These are phyloP conservation scores for Hycleus cichorii DNA, from an alignment of 1,140 invertebrate species.

Conservation along the genomic window DNA sequence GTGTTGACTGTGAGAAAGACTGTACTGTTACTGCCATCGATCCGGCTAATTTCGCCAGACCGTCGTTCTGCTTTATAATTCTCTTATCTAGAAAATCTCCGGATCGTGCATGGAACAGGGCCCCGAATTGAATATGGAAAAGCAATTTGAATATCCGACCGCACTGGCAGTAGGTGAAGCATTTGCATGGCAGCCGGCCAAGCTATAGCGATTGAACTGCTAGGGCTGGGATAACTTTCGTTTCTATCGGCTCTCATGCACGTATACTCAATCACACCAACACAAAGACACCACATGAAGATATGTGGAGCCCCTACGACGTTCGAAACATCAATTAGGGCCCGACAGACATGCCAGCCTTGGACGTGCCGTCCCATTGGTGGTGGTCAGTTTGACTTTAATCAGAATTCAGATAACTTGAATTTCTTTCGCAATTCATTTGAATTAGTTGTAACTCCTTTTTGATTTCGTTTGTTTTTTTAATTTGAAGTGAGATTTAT, in stretches of 20 bases:
- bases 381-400: too few relatives aligned
- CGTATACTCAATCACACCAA: too few relatives aligned
- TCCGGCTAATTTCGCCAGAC: slow-evolving; percentile 5
- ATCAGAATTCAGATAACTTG: too few relatives aligned
- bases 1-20: not conserved
- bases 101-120: not conserved
- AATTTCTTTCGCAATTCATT: too few relatives aligned
- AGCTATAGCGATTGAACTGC: not conserved
- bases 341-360: not conserved
- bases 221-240: not conserved
- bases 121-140: slow-evolving; percentile 5
- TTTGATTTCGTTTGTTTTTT: too few relatives aligned
- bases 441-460: too few relatives aligned
- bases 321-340: slow-evolving; percentile 7
- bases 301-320: not conserved
- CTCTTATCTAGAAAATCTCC: slow-evolving; percentile 12
- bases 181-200: slow-evolving; percentile 11
- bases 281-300: too few relatives aligned
- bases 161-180: slow-evolving; percentile 7
- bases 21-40: not conserved
- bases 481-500: too few relatives aligned
- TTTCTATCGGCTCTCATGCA: too few relatives aligned
- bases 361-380: too few relatives aligned
- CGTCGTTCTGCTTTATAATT: slow-evolving; percentile 10
- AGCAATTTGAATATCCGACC: slow-evolving; percentile 13